These are phyloP conservation scores for Dolichallabes microphthalmus DNA, from an alignment of 2,113 vertebrate genomes.

Conservation along the genomic window DNA sequence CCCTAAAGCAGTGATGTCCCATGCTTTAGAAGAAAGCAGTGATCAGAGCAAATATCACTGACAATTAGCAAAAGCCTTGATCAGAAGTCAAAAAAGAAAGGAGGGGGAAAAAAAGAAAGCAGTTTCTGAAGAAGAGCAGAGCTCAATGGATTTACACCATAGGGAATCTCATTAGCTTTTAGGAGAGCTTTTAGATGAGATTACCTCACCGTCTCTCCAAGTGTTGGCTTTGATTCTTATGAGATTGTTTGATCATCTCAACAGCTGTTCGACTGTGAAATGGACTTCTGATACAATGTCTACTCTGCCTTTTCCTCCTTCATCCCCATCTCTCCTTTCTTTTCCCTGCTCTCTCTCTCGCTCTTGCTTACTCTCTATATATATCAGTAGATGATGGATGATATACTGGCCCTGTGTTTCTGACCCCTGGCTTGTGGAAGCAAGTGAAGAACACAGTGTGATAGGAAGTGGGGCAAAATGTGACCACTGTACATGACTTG, in stretches of 20 bases:
- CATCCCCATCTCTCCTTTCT: not conserved
- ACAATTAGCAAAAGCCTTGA: slow-evolving; percentile 66
- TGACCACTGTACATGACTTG: slow-evolving; percentile 63
- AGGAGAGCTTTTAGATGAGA: slow-evolving; percentile 51
- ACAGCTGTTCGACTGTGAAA: slow-evolving; percentile 10
- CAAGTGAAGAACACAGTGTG: slow-evolving; percentile 59
- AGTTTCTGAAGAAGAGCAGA: slow-evolving; percentile 61
- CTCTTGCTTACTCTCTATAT: slow-evolving; percentile 22
- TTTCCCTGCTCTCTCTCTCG: slow-evolving; percentile 7
- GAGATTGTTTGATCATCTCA: slow-evolving; percentile 46
- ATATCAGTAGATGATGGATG: slow-evolving; percentile 7
- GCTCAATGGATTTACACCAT: slow-evolving; percentile 29
- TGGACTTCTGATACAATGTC: slow-evolving; percentile 25
- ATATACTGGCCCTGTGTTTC: not conserved
- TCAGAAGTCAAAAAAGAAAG: slow-evolving; percentile 50
- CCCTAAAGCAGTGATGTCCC: slow-evolving; percentile 46
- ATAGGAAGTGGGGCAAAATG: slow-evolving; percentile 47
- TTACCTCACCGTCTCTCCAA: slow-evolving; percentile 59
- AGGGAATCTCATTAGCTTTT: slow-evolving; percentile 56
- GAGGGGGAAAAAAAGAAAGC: slow-evolving; percentile 59
- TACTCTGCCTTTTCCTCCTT: not conserved
- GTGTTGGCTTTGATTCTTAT: slow-evolving; percentile 66
- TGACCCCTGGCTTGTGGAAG: not conserved
- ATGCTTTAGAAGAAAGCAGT: slow-evolving; percentile 59
- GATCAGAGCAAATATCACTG: slow-evolving; percentile 61